phyloP scores from a whole-genome alignment of 2,888 invertebrate genomes.

The Cerastis leucographa region DNA sequence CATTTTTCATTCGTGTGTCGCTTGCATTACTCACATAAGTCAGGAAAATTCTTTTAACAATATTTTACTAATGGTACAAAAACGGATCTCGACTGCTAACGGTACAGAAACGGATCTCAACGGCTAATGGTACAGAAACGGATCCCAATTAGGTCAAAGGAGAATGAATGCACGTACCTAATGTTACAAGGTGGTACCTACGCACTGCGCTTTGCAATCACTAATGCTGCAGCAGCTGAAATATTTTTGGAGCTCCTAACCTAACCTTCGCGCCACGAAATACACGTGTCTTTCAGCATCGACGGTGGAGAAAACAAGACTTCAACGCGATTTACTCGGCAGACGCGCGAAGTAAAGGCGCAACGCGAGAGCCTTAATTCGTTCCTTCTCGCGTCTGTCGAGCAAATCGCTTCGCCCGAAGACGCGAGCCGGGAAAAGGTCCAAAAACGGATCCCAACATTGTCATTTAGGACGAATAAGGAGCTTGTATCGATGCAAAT shows the following conservation, averaged over 20 bases:
- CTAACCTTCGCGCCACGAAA: neutral
- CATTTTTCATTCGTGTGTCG: slow-evolving; percentile 34
- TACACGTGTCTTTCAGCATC: neutral
- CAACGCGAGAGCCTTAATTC: neutral
- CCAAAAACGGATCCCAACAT: slow-evolving; percentile 6
- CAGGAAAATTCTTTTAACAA: slow-evolving; percentile 25
- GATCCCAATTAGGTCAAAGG: slow-evolving; percentile 12
- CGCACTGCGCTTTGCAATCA: slow-evolving; percentile 64
- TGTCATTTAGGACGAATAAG: neutral
- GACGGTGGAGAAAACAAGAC: neutral
- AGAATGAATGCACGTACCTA: slow-evolving; percentile 4
- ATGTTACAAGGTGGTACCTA: slow-evolving; percentile 4
- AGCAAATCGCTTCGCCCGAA: neutral
- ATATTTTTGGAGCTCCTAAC: slow-evolving; percentile 18
- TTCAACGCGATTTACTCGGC: neutral
- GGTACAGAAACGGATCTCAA: slow-evolving; percentile 22
- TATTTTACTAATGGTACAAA: slow-evolving; percentile 30
- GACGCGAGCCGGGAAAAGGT: neutral
- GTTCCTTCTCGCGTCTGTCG: neutral
- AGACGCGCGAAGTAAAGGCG: neutral
- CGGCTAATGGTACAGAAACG: slow-evolving; percentile 21
- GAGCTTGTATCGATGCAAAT: slow-evolving; percentile 51
- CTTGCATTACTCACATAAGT: slow-evolving; percentile 57
- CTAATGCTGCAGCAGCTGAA: slow-evolving; percentile 40
- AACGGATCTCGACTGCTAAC: neutral